Conservation (phyloP, 2,113 vertebrate genomes). For the Pipra filicauda region DNA sequence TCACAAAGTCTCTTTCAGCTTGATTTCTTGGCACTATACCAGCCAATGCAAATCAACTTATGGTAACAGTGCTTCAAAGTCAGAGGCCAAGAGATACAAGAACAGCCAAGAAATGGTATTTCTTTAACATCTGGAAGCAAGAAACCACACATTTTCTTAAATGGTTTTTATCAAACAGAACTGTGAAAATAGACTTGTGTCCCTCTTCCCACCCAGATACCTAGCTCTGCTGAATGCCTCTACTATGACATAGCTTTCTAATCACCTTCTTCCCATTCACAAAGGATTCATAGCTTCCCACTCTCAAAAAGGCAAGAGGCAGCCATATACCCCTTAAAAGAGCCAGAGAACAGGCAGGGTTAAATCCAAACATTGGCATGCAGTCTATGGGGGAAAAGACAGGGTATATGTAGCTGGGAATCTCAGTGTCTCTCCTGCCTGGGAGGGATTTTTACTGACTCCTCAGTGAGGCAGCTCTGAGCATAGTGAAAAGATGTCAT, state of each 20-base stretch:
- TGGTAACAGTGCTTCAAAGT: background rate
- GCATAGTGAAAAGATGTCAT: background rate
- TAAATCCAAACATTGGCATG: background rate
- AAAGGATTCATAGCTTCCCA: background rate
- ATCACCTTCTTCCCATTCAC: background rate
- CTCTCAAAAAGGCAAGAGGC: background rate
- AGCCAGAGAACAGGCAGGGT: background rate
- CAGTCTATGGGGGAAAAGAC: background rate
- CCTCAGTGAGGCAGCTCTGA: background rate
- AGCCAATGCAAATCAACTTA: slow-evolving; percentile 10
- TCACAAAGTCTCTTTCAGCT: slow-evolving; percentile 21
- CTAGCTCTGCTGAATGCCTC: background rate
- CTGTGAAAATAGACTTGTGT: background rate
- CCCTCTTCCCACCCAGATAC: background rate
- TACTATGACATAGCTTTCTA: background rate
- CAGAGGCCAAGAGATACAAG: background rate
- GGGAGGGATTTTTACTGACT: background rate
- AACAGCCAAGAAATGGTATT: background rate
- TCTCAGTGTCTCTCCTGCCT: background rate
- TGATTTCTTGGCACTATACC: background rate
- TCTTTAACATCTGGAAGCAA: slow-evolving; percentile 10
- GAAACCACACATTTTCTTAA: background rate
- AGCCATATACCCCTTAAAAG: background rate
- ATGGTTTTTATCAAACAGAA: background rate
- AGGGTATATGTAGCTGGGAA: background rate